Evolutionary conservation across 2,113 vertebrate genomes (phyloP).

Genomic region (Cepphus grylle): DNA sequence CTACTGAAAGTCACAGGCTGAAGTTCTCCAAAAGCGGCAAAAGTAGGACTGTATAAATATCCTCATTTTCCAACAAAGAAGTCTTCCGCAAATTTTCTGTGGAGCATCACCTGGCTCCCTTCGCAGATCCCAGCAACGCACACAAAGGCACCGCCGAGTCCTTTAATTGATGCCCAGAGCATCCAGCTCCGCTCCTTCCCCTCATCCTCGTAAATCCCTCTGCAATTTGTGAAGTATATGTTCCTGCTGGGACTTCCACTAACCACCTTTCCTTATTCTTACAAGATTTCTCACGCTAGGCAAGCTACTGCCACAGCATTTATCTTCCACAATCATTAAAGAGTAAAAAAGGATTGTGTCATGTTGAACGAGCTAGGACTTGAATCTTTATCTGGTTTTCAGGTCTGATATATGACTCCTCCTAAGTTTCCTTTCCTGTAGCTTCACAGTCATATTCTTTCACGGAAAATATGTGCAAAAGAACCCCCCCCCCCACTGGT

Average conservation of each 20-base stretch:
- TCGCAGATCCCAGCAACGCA: background rate
- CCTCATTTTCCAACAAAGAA: background rate
- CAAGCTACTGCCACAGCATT: background rate
- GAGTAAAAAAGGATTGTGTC: background rate
- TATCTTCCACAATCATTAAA: background rate
- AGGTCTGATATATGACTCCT: background rate
- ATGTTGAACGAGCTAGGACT: background rate
- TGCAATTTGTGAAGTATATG: background rate
- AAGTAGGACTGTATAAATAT: background rate
- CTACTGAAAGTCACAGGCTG: background rate
- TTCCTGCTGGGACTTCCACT: background rate
- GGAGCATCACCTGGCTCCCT: background rate
- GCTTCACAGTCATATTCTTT: background rate
- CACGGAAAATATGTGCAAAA: background rate
- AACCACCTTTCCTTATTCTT: background rate
- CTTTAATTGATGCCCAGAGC: background rate
- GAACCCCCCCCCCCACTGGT: background rate
- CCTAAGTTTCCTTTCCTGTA: background rate
- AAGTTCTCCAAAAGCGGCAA: background rate
- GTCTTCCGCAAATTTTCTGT: rapidly evolving
- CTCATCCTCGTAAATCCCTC: background rate
- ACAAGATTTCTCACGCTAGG: background rate
- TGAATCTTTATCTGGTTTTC: background rate
- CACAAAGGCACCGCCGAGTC: rapidly evolving
- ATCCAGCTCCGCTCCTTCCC: background rate